Base-by-base conservation (phyloP, 2,888 invertebrate species). In the Allolobophora icterica region DNA sequence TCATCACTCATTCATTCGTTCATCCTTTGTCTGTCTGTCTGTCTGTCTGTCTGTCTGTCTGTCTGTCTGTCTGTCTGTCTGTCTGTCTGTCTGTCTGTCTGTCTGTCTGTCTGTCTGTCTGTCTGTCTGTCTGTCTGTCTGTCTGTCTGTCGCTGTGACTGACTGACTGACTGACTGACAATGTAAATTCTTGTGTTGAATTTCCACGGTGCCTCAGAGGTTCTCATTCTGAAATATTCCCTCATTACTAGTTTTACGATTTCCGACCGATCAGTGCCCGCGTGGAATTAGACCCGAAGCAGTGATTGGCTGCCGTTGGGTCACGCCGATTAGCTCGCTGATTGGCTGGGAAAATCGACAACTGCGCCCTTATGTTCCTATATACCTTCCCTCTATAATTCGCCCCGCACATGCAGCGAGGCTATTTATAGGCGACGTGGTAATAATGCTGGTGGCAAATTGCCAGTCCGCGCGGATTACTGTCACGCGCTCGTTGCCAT, bases 261-360 rank as follows among this genome's bases (percentile, higher is more conserved):
- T n/a, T 71, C n/a, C 71, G 17, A 71, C 11, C n/a, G 71, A 3
- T 71, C 71, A 13, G 30, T 6, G 71, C n/a, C 71, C 71, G 71
- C 30, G 71, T 71, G 71, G 71, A 71, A 71, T 71, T 71, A 71
- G 71, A 71, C 71, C 71, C 71, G 71, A 71, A 71, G 71, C n/a
- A 71, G 71, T n/a, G 71, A 71, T 71, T 71, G 71, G 71, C 71
- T 71, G 71, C n/a, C 17, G 71, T 11, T 30, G 71, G 71, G 71
- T 71, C 71, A 71, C 71, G 71, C 71, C 71, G 71, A 71, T 71
- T 71, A 71, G 71, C 8, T 13, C 71, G 71, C 71, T 71, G 71
- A 71, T 71, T 71, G 71, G 71, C 71, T 71, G 71, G 71, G 30
- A n/a, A 58, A 71, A 71, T 30, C 71, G 71, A 4, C 71, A 30